Evolutionary conservation across 2,888 invertebrate genomes (phyloP).

Genomic region (Plebejus anna): DNA sequence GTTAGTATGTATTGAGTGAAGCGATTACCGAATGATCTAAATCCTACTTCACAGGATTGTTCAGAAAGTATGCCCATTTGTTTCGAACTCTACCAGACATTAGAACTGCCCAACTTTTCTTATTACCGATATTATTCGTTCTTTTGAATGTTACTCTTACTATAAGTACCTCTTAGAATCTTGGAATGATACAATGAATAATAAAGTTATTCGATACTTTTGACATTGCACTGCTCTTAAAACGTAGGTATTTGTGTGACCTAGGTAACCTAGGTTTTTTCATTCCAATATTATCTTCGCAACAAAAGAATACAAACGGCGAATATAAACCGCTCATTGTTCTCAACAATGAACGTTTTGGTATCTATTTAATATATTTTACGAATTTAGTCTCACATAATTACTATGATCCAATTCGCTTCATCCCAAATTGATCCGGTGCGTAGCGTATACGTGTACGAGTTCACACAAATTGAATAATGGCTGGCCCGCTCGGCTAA

Average conservation of each 20-base stretch:
- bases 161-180: neutral
- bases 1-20: neutral
- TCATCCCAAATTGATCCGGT: slow-evolving; percentile 42
- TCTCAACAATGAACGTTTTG: slow-evolving; percentile 9
- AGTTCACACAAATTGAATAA: slow-evolving; percentile 68
- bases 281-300: neutral
- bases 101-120: neutral
- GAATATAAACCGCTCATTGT: slow-evolving; percentile 11
- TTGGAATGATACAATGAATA: neutral
- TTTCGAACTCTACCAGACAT: neutral
- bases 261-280: slow-evolving; percentile 2
- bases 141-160: neutral
- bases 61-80: neutral
- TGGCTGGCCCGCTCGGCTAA: slow-evolving; percentile 61
- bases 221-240: neutral
- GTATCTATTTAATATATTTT: neutral
- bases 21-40: neutral
- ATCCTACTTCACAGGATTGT: neutral
- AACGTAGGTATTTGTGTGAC: neutral
- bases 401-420: slow-evolving; percentile 24
- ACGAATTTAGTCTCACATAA: slow-evolving; percentile 17
- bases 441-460: slow-evolving; percentile 49
- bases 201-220: neutral
- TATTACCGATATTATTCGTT: neutral
- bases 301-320: neutral